These are phyloP conservation scores for Pycnomerus fuliginosus DNA, from an alignment of 2,888 invertebrate species.

Conservation along the genomic window DNA sequence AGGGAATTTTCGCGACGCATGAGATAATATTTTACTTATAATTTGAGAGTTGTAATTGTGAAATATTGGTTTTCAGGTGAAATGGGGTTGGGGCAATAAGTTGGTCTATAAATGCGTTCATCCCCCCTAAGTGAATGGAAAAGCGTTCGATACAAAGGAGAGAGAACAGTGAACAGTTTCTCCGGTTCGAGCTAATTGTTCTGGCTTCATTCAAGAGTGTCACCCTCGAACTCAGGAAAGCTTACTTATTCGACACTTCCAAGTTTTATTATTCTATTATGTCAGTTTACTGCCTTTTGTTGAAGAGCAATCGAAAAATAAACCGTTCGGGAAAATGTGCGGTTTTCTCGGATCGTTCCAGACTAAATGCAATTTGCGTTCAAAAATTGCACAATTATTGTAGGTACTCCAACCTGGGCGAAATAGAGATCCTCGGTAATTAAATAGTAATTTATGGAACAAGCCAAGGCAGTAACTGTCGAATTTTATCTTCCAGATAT, in stretches of 20 bases:
- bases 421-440: conserved; percentile 5
- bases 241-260: conserved; percentile 26
- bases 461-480: conserved; percentile 11
- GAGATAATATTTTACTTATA: conserved; percentile 17
- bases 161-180: conserved; percentile 21
- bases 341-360: conserved; percentile 6
- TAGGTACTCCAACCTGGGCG: not conserved
- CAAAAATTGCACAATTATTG: not conserved
- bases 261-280: conserved; percentile 27
- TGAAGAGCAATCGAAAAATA: conserved; percentile 16
- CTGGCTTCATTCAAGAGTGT: conserved; percentile 25
- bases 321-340: conserved; percentile 10
- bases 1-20: too few relatives aligned
- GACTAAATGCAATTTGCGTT: conserved; percentile 4
- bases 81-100: conserved; percentile 14
- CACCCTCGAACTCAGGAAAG: conserved; percentile 25
- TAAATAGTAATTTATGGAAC: conserved; percentile 13
- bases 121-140: conserved; percentile 11
- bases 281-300: conserved; percentile 24
- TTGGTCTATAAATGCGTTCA: conserved; percentile 13
- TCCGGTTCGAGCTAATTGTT: conserved; percentile 21
- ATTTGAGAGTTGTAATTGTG: conserved; percentile 22
- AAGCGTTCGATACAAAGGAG: conserved; percentile 18
- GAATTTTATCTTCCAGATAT: conserved; percentile 14
- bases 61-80: conserved; percentile 20